phyloP scores from a whole-genome alignment of 2,113 vertebrate species.

The Cavia aperea region DNA sequence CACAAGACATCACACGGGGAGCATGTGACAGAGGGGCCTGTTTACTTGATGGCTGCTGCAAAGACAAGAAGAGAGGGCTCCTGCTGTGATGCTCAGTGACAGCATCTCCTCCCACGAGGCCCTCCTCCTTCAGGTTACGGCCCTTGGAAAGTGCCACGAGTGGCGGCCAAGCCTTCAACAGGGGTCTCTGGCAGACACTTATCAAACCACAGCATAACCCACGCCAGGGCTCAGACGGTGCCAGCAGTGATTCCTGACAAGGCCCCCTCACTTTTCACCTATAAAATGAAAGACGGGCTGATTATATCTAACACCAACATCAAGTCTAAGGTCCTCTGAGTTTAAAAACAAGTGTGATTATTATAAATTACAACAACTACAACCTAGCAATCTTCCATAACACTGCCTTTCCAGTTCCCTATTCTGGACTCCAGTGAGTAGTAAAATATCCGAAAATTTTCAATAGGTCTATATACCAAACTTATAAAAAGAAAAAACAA shows the following conservation, averaged over 20 bases:
- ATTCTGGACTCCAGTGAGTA: background rate
- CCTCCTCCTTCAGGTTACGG: background rate
- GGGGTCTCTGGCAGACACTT: background rate
- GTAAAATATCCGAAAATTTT: constrained; percentile 24
- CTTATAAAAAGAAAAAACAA: constrained; percentile 35
- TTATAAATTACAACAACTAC: background rate
- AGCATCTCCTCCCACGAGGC: background rate
- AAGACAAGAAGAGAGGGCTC: background rate
- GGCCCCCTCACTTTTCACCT: background rate
- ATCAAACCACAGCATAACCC: background rate
- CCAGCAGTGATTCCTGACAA: background rate
- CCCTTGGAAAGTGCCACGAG: background rate
- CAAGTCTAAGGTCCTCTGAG: background rate
- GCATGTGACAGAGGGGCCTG: background rate
- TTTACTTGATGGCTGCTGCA: background rate
- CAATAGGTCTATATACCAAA: constrained; percentile 1
- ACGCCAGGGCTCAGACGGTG: background rate
- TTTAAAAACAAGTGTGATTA: constrained; percentile 28
- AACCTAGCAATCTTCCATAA: background rate
- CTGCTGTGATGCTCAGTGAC: background rate
- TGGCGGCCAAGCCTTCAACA: background rate
- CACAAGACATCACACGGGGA: background rate
- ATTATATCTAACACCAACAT: background rate
- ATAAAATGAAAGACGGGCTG: background rate
- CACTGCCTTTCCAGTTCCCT: constrained; percentile 30